phyloP scores from a whole-genome alignment of 2,113 vertebrate species.

The Sinocyclocheilus rhinocerous region DNA sequence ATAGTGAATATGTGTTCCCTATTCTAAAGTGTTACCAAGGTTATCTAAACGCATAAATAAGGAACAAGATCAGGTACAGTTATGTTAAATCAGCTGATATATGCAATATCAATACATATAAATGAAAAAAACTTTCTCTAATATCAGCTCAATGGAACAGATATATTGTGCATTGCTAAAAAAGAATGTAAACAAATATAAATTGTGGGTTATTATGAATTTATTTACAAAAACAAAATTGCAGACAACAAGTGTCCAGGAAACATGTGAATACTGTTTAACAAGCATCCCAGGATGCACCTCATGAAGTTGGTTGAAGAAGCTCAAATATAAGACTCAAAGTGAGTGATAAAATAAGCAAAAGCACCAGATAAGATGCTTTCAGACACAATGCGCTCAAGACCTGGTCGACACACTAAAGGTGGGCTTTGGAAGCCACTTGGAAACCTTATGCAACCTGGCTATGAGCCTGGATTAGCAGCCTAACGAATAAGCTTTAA shows the following conservation, averaged over 20 bases:
- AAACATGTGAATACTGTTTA: not conserved
- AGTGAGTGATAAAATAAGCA: not conserved
- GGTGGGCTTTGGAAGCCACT: not conserved
- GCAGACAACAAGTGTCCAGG: not conserved
- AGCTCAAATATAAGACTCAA: not conserved
- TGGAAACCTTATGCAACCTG: conserved; percentile 4
- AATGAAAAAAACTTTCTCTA: not conserved
- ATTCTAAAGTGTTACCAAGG: too few relatives aligned
- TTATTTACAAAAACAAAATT: not conserved
- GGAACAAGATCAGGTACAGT: not conserved
- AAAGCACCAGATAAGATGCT: not conserved
- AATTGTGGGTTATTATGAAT: not conserved
- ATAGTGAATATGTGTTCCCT: too few relatives aligned
- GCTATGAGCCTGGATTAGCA: conserved; percentile 69
- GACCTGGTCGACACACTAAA: not conserved
- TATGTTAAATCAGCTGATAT: not conserved
- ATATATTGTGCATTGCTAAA: not conserved
- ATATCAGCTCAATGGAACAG: not conserved
- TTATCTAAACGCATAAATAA: not conserved
- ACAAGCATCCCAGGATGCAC: not conserved
- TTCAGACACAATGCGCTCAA: not conserved
- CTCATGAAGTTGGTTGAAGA: not conserved
- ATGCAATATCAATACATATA: not conserved
- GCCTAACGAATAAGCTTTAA: conserved; percentile 64
- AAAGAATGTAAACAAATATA: not conserved